Conservation (phyloP, 2,888 invertebrate species). For the Bhutanitis thaidina region DNA sequence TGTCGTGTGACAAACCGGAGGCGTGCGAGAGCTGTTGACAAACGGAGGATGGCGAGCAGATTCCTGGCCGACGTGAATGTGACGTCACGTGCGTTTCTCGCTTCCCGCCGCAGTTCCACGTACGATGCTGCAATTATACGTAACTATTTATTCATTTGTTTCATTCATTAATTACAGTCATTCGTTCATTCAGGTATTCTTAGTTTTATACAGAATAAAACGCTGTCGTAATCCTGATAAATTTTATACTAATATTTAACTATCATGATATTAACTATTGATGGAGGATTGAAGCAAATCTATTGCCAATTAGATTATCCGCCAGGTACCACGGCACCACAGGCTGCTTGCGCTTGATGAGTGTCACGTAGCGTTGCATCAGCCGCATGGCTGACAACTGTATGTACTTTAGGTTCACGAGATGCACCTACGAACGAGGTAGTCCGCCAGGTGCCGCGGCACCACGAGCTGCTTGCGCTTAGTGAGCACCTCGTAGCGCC, state of each 20-base stretch:
- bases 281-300: too few species aligned
- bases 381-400: constrained; percentile 85
- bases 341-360: constrained; percentile 94
- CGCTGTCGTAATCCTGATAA: too few species aligned
- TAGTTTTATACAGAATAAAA: too few species aligned
- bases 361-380: constrained; percentile 94
- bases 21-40: constrained; percentile 94
- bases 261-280: too few species aligned
- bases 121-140: constrained; percentile 80
- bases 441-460: constrained; percentile 92
- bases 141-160: neutral
- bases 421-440: constrained; percentile 84
- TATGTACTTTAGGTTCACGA: neutral
- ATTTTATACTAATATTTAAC: too few species aligned
- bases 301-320: too few species aligned
- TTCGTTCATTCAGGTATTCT: too few species aligned
- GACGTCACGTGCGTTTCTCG: constrained; percentile 93
- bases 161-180: too few species aligned
- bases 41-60: constrained; percentile 93
- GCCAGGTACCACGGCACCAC: constrained; percentile 91
- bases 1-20: constrained; percentile 67
- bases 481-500: constrained; percentile 95
- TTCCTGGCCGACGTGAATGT: constrained; percentile 98
- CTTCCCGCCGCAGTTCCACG: constrained; percentile 90
- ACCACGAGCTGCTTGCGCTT: constrained; percentile 93